Base-by-base conservation (phyloP, 2,888 invertebrate species). In the Neoascia interrupta region DNA sequence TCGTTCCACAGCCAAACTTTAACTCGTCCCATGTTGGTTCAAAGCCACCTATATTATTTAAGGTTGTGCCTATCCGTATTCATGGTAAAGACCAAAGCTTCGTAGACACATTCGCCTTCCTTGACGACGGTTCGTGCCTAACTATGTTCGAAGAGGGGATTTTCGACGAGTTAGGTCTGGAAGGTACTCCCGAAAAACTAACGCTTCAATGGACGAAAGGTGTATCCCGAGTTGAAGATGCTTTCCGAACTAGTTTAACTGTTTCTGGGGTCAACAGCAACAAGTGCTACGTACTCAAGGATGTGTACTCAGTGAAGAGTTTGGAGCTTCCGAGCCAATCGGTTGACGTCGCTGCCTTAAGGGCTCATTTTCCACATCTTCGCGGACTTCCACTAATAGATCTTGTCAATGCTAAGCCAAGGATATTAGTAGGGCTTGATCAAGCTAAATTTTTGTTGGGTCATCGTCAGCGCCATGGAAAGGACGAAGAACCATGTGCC, bases 131-230 rank as follows among this genome's bases (percentile, higher is more conserved):
- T 15, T 43, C 28, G 5, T n/a, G 34, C 15, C 16, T 43, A 11
- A 34, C 45, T 8, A 45, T 45, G 43, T 11, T 31, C 16, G 31
- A 43, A 26, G 5, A 28, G 11, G 34, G 45, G 11, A 10, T 43
- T 11, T 58, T 58, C n/a, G 31, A 58, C 13, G 34, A 45, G 15
- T 21, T 58, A 5, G 36, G 19, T 60, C 23, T 60, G 23, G 23
- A 26, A 13, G 60, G 47, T 36, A 61, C 36, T 8, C 34, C 36
- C 4, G 47, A 61, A 37, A 26, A 21, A 2, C 10, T 61, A 19
- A 61, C 26, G 1, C 16, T 47, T 19, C 60, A 47, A 47, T 61
- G 37, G 47, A 61, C 37, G 1, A 60, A 60, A 4, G 45, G 61
- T 18, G 18, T 58, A n/a, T n/a, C n/a, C n/a, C n/a, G n/a, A n/a